Evolutionary conservation across 1,140 invertebrate genomes (phyloP).

Genomic region (Apocrypta bakeri): DNA sequence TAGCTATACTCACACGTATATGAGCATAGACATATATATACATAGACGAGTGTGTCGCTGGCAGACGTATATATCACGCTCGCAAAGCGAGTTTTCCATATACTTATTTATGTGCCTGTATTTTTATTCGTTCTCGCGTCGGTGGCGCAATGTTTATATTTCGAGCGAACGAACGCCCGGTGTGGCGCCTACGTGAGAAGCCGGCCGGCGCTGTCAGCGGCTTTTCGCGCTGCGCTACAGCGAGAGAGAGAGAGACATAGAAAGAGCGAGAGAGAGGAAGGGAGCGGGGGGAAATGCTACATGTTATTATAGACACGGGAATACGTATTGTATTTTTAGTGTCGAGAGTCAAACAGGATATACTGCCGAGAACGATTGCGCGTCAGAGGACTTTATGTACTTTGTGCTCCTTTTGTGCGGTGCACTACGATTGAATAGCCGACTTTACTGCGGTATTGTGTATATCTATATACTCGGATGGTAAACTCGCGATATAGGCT

Average conservation of each 20-base stretch:
- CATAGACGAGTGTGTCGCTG: not conserved
- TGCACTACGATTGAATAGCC: not conserved
- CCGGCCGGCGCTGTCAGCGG: not conserved
- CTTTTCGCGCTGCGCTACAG: not conserved
- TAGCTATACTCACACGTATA: slow-evolving; percentile 52
- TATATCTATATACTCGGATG: not conserved
- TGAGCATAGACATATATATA: slow-evolving; percentile 45
- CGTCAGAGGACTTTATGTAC: not conserved
- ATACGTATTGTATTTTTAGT: not conserved
- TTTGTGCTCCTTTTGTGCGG: not conserved
- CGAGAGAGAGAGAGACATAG: no score
- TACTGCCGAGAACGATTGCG: not conserved
- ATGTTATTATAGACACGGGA: not conserved
- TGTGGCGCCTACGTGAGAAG: not conserved
- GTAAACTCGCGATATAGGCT: not conserved
- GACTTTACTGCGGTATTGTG: no score
- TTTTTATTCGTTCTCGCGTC: not conserved
- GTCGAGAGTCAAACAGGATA: not conserved
- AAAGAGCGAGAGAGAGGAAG: no score
- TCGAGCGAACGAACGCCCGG: not conserved
- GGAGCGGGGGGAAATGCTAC: no score
- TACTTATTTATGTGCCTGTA: not conserved
- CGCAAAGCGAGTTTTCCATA: not conserved
- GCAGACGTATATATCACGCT: not conserved
- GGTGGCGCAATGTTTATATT: not conserved